These are phyloP conservation scores for Forbesichthys agassizii DNA, from an alignment of 2,113 vertebrate species.

Conservation along the genomic window DNA sequence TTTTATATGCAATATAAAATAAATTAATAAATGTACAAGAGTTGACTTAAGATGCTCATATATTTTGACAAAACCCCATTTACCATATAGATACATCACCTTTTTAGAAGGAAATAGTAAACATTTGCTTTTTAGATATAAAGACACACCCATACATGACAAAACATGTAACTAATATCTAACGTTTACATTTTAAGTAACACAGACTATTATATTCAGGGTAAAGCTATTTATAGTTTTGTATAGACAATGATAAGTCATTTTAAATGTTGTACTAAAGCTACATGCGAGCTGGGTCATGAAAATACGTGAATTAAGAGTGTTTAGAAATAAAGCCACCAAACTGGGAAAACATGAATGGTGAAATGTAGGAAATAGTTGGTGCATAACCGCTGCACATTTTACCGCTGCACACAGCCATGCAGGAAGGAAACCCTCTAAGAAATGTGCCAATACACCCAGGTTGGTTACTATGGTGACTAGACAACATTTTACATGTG, in stretches of 20 bases:
- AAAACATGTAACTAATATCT: neutral
- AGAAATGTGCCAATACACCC: slow-evolving; percentile 22
- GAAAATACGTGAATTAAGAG: neutral
- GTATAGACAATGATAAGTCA: neutral
- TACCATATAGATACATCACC: too few species aligned
- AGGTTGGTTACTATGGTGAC: slow-evolving; percentile 62
- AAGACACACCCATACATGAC: too few species aligned
- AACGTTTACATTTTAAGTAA: neutral
- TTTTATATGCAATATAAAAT: neutral
- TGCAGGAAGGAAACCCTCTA: slow-evolving; percentile 50
- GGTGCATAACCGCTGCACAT: slow-evolving; percentile 30
- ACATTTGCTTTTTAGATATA: too few species aligned
- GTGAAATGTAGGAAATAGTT: slow-evolving; percentile 9
- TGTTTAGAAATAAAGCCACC: slow-evolving; percentile 8
- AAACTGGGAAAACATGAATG: slow-evolving; percentile 20
- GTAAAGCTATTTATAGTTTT: neutral
- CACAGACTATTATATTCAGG: neutral
- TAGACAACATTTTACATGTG: slow-evolving; percentile 47
- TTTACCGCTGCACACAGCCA: slow-evolving; percentile 30
- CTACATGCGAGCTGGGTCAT: neutral
- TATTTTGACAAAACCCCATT: too few species aligned
- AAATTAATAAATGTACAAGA: slow-evolving; percentile 6
- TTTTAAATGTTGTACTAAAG: neutral
- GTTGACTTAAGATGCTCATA: too few species aligned
- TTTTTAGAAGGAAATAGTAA: too few species aligned